Percentiles rank a stretch among this genome's conserved stretches.
These are phyloP conservation scores for Volucella bombylans DNA, from an alignment of 2,888 invertebrate genomes.

Conservation along the genomic window DNA sequence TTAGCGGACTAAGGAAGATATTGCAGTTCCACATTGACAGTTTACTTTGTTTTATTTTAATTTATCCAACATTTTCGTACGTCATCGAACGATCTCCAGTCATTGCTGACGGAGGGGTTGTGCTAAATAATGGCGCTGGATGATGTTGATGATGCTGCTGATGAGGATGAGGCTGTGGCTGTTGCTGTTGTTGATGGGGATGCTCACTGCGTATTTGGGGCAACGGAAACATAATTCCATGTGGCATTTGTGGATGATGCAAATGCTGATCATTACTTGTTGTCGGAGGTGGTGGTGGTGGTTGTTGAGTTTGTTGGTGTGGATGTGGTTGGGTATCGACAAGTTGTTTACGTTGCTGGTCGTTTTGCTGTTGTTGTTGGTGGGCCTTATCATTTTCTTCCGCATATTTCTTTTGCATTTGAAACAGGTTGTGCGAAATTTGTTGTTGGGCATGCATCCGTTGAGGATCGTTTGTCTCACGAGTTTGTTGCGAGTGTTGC, in stretches of 20 bases:
- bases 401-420: conserved; percentile 78
- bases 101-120: conserved; percentile 78
- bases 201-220: conserved; percentile 79
- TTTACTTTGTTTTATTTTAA: conserved; percentile 42
- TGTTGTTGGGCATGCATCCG: conserved; percentile 79
- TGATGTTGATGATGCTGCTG: conserved; percentile 79
- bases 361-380: conserved; percentile 77
- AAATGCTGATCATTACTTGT: conserved; percentile 77
- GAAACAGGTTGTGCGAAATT: conserved; percentile 79
- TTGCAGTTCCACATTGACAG: conserved; percentile 35
- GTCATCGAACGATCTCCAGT: conserved; percentile 80
- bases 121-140: conserved; percentile 79
- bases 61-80: conserved; percentile 81
- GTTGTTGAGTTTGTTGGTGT: conserved; percentile 79
- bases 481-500: conserved; percentile 72
- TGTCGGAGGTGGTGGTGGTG: conserved; percentile 78
- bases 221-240: conserved; percentile 81
- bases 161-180: conserved; percentile 79
- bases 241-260: conserved; percentile 81
- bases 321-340: conserved; percentile 78
- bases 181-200: conserved; percentile 78
- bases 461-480: conserved; percentile 60
- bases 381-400: conserved; percentile 80
- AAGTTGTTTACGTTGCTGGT: conserved; percentile 79
- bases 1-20: conserved; percentile 55